Percentiles rank a stretch among this genome's conserved stretches.
Conservation (phyloP, 1,140 invertebrate genomes). For the Asbolus verrucosus region DNA sequence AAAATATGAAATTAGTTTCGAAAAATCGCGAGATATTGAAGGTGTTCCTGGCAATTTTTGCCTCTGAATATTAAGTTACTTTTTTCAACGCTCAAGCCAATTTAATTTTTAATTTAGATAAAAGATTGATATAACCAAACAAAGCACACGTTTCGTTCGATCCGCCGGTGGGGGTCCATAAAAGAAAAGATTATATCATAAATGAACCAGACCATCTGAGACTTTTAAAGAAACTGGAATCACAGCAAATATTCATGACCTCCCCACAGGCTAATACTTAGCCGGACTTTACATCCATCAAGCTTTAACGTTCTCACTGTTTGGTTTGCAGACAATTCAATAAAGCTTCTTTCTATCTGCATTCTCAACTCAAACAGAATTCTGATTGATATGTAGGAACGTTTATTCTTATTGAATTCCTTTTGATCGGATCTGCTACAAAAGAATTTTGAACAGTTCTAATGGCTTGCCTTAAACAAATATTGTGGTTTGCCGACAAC, state of each 20-base stretch:
- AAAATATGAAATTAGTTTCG: constrained; percentile 33
- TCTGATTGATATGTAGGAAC: constrained; percentile 15
- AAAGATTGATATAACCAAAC: constrained; percentile 5
- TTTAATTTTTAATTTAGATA: constrained; percentile 36
- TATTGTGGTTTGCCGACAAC: background rate
- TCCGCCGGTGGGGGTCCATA: background rate
- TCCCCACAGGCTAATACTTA: background rate
- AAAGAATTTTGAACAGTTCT: constrained; percentile 4
- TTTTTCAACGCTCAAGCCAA: constrained; percentile 6
- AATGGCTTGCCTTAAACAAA: background rate
- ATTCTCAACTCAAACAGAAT: constrained; percentile 18
- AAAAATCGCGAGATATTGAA: constrained; percentile 23
- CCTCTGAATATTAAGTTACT: constrained; percentile 21
- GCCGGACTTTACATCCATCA: constrained; percentile 5
- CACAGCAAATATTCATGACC: constrained; percentile 15
- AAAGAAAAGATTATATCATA: constrained; percentile 12
- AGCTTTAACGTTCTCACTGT: background rate
- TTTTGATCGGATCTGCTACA: constrained; percentile 11
- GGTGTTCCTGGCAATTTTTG: constrained; percentile 21
- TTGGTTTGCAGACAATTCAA: constrained; percentile 23
- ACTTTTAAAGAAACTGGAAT: constrained; percentile 23
- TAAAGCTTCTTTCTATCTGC: constrained; percentile 13
- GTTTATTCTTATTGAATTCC: constrained; percentile 13
- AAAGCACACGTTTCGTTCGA: constrained; percentile 36
- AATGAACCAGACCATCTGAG: no score